Conservation (phyloP, 2,888 invertebrate genomes). For the Ochropleura leucogaster region DNA sequence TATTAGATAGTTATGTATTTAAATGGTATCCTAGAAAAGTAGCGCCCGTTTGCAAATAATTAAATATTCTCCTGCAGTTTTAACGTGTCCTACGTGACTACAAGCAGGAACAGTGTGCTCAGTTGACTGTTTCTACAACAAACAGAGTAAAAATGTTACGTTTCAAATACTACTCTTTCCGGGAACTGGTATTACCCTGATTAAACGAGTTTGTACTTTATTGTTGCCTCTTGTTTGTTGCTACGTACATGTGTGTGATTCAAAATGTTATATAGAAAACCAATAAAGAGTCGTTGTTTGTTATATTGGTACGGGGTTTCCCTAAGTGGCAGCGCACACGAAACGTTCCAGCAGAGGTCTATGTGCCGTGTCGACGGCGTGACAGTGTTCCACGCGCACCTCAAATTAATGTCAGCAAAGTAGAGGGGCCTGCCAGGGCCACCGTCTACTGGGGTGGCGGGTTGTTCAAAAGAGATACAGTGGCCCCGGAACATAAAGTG, state of each 20-base stretch:
- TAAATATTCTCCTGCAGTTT: slow-evolving; percentile 6
- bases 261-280: neutral
- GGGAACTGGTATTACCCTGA: slow-evolving; percentile 10
- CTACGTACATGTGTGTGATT: neutral
- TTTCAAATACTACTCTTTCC: slow-evolving; percentile 1
- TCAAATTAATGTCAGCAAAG: no score
- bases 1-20: neutral
- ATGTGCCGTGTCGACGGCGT: no score
- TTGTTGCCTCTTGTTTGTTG: slow-evolving; percentile 2
- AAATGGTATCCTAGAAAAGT: neutral
- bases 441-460: no score
- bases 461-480: no score
- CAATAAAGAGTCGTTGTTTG: no score
- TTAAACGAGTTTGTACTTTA: slow-evolving; percentile 2
- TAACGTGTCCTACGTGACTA: slow-evolving; percentile 35
- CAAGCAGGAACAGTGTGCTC: slow-evolving; percentile 6
- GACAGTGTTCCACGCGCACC: no score
- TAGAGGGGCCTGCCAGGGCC: no score
- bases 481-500: no score
- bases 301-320: neutral
- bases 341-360: neutral
- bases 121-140: slow-evolving; percentile 6
- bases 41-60: neutral
- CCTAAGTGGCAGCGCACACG: neutral
- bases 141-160: slow-evolving; percentile 10